Base-by-base conservation (phyloP, 2,888 invertebrate species). In the Saturnia pavonia region DNA sequence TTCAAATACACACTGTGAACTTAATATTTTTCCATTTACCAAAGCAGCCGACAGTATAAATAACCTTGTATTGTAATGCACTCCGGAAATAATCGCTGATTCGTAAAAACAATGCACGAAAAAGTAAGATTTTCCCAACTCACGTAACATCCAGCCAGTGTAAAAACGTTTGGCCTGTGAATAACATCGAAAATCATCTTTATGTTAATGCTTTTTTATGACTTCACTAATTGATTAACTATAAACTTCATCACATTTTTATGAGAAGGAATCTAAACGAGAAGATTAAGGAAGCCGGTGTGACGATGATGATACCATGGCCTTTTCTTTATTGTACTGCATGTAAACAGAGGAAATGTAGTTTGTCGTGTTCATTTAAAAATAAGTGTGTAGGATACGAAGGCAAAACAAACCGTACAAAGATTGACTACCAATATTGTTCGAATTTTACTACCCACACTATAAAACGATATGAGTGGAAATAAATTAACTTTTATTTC, bases 111-210 rank as follows among this genome's bases (percentile, higher is more conserved):
- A 73, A 74, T 74, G 70, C 22, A 72, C 73, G 68, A 73, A 76
- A 74, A 75, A 72, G 66, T 74, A 51, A 57, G 71, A 69, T 74
- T 73, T 76, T 73, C 72, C 74, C 72, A 72, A 72, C 63, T 66
- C 69, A 69, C 68, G 69, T 69, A 70, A 70, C 67, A 45, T 72
- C 68, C 9, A 68, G 27, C 68, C 14, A 68, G 42, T 48, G 48
- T 34, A 60, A 65, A 54, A 70, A 27, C 27, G 25, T 19, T 27
- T 54, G 22, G 16, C 42, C 40, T 40, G 40, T 40, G 11, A 65
- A 40, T 40, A 34, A 65, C 8, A 34, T 63, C 34, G 34, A 27
- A 34, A 63, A 34, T 63, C 14, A 63, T 63, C 34, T 63, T 68
- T 16, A 27, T 45, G 8, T 51, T 27, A n/a, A 45, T 51, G 22